A percentile compares a stretch with the other conserved stretches of the same genome.
These are phyloP conservation scores for Argopecten irradians DNA, from an alignment of 1,140 invertebrate species.

Conservation along the genomic window DNA sequence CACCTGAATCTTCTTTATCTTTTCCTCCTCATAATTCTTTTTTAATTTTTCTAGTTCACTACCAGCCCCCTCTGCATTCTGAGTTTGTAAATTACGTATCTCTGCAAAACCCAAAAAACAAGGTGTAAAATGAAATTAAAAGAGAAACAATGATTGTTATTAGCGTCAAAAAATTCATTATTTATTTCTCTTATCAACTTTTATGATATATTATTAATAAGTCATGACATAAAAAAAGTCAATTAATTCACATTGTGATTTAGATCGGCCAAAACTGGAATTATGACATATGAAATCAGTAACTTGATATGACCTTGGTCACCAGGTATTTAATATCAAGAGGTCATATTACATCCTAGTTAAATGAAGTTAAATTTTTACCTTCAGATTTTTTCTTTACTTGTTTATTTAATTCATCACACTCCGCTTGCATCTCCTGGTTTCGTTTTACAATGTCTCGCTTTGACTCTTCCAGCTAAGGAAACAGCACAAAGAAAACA, in stretches of 20 bases:
- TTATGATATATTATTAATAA: too few species aligned
- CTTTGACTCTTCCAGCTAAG: constrained; percentile 80
- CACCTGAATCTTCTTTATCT: constrained; percentile 80
- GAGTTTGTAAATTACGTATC: constrained; percentile 67
- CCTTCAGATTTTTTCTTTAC: constrained; percentile 79
- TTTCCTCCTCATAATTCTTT: constrained; percentile 92
- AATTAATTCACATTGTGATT: too few species aligned
- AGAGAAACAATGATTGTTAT: too few species aligned
- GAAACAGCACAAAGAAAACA: constrained; percentile 32
- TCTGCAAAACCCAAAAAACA: constrained; percentile 65
- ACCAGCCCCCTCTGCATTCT: constrained; percentile 75
- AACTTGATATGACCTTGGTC: too few species aligned
- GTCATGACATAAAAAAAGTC: too few species aligned
- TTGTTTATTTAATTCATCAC: constrained; percentile 81
- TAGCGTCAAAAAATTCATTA: too few species aligned
- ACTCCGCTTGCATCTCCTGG: constrained; percentile 83
- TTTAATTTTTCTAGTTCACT: constrained; percentile 90
- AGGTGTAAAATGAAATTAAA: neutral
- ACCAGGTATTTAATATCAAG: too few species aligned
- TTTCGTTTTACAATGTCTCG: constrained; percentile 81
- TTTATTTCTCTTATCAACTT: too few species aligned
- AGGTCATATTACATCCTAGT: too few species aligned
- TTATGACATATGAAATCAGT: too few species aligned
- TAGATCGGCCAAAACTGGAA: too few species aligned
- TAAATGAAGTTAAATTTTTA: too few species aligned